Evolutionary conservation across 2,888 invertebrate species (phyloP).

Genomic region (Mythimna albipuncta): DNA sequence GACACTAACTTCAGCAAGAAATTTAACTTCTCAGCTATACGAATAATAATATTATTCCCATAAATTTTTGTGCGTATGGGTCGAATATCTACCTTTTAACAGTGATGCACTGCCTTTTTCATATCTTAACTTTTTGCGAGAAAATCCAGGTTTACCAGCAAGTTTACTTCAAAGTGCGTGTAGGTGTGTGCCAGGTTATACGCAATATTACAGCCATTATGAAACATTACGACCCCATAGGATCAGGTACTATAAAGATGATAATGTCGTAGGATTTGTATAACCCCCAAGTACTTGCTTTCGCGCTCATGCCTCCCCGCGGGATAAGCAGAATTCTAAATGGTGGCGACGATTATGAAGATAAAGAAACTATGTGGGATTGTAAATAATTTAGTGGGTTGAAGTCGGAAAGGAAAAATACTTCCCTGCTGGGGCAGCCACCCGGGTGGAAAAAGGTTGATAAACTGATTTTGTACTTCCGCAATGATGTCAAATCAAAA

Average conservation of each 20-base stretch:
- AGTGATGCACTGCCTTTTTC: neutral
- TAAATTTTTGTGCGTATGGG: neutral
- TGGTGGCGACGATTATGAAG: constrained; percentile 32
- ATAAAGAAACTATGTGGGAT: constrained; percentile 40
- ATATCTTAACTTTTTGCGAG: neutral
- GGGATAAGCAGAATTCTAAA: constrained; percentile 43
- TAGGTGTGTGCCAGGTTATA: constrained; percentile 12
- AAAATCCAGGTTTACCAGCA: constrained; percentile 5
- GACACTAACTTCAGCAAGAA: too few species aligned
- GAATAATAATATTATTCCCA: neutral
- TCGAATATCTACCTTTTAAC: neutral
- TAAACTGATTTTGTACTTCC: neutral
- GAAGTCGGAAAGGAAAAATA: constrained; percentile 3
- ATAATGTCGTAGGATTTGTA: constrained; percentile 55
- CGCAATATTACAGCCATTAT: constrained; percentile 41
- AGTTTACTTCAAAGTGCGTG: constrained; percentile 22
- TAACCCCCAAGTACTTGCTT: constrained; percentile 38
- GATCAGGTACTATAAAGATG: constrained; percentile 58
- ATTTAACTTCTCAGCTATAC: neutral
- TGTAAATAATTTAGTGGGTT: constrained; percentile 33
- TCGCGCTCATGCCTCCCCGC: constrained; percentile 36
- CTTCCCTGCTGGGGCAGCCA: neutral
- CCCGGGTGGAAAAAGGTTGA: neutral
- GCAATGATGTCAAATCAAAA: neutral
- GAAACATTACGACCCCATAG: constrained; percentile 53